Conservation (phyloP, 1,140 invertebrate genomes). For the Halesus radiatus region DNA sequence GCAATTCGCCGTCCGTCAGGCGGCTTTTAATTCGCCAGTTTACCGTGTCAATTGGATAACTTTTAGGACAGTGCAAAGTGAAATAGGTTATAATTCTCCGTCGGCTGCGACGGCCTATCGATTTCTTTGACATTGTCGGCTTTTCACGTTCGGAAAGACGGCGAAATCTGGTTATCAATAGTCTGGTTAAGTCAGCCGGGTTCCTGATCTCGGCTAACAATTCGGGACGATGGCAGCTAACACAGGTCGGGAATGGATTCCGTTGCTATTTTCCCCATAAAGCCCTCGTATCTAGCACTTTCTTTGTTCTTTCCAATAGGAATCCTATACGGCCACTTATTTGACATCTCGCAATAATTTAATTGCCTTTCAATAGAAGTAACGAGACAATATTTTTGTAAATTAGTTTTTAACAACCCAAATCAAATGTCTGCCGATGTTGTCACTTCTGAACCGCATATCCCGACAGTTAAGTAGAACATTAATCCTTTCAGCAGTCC, state of each 20-base stretch:
- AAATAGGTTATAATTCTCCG: constrained; percentile 21
- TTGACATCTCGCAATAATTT: constrained; percentile 34
- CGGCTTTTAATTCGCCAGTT: constrained; percentile 19
- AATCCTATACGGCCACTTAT: constrained; percentile 23
- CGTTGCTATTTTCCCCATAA: constrained; percentile 15
- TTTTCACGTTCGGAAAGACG: constrained; percentile 30
- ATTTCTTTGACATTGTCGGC: constrained; percentile 53
- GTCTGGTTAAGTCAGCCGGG: constrained; percentile 3
- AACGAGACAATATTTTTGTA: too few species aligned
- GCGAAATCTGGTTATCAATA: constrained; percentile 33
- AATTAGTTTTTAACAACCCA: too few species aligned
- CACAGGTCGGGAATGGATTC: constrained; percentile 30
- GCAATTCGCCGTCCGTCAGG: constrained; percentile 60
- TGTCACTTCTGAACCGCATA: too few species aligned
- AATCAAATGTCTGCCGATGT: too few species aligned
- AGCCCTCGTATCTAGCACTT: constrained; percentile 16
- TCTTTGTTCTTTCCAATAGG: constrained; percentile 44
- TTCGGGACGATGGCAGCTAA: not conserved
- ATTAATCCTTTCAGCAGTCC: too few species aligned
- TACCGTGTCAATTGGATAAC: constrained; percentile 43
- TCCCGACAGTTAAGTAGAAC: too few species aligned
- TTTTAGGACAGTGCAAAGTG: constrained; percentile 57
- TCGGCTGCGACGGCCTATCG: constrained; percentile 55
- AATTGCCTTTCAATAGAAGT: not conserved
- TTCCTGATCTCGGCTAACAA: constrained; percentile 38